These are phyloP conservation scores for Adelosebastes latens DNA, from an alignment of 2,797 vertebrate species.

Conservation along the genomic window DNA sequence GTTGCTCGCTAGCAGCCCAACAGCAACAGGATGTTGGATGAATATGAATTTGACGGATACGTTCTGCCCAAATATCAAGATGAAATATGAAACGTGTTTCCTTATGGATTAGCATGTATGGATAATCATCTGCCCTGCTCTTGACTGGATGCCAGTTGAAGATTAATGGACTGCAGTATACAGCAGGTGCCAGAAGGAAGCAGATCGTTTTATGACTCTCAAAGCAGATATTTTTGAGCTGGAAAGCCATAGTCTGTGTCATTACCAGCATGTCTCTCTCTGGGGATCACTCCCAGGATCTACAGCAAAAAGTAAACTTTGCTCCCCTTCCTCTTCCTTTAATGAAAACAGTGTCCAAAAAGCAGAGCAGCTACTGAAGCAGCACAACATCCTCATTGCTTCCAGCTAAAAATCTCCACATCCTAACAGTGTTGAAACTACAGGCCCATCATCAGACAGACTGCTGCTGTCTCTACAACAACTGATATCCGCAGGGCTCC, in stretches of 20 bases:
- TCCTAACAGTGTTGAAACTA: not conserved
- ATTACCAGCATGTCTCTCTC: not conserved
- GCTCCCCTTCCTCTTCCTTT: not conserved
- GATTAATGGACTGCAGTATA: not conserved
- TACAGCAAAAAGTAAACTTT: constrained; percentile 1
- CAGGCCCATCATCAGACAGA: constrained; percentile 21
- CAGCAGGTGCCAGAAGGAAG: not conserved
- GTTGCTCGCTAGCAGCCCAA: not conserved
- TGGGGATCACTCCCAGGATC: not conserved
- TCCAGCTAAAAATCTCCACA: not conserved
- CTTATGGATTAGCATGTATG: not conserved
- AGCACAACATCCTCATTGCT: not conserved
- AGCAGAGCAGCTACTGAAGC: not conserved
- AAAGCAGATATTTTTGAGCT: not conserved
- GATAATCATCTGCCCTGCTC: not conserved
- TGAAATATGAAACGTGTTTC: not conserved
- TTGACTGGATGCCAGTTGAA: not conserved
- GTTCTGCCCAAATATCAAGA: not conserved
- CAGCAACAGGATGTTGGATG: not conserved
- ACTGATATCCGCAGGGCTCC: not conserved
- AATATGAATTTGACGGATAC: not conserved
- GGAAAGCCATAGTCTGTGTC: not conserved
- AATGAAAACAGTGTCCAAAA: not conserved
- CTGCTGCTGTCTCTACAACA: constrained; percentile 3
- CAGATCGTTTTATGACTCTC: not conserved